phyloP scores from a whole-genome alignment of 2,113 vertebrate species.

The Vimba vimba region DNA sequence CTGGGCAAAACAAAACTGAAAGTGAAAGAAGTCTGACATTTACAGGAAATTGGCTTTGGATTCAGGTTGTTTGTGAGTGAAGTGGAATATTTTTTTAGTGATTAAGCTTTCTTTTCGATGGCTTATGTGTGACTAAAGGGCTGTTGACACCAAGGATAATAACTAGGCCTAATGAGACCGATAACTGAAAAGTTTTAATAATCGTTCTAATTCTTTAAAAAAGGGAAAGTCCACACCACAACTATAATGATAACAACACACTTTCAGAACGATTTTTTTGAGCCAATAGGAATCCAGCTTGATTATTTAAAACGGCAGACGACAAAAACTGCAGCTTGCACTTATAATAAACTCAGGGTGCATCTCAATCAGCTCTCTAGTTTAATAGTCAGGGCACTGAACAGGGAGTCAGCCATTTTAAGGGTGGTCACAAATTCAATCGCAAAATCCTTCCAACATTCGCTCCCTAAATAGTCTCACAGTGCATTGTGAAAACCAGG shows the following conservation, averaged over 20 bases:
- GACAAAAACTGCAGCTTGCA: too few relatives aligned
- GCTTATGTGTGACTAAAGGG: neutral
- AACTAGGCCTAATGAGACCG: too few relatives aligned
- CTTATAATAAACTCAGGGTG: neutral
- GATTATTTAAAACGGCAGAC: neutral
- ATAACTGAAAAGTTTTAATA: neutral
- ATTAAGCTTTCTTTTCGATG: neutral
- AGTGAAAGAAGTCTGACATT: neutral
- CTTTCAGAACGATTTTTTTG: neutral
- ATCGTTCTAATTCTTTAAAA: neutral
- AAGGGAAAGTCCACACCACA: neutral
- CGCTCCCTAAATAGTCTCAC: too few relatives aligned
- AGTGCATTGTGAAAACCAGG: too few relatives aligned
- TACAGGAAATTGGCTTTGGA: neutral
- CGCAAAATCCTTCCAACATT: too few relatives aligned
- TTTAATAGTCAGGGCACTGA: too few relatives aligned
- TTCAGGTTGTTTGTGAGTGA: too few relatives aligned
- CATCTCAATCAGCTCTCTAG: too few relatives aligned
- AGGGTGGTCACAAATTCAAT: too few relatives aligned
- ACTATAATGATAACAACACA: neutral
- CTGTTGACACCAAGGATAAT: neutral
- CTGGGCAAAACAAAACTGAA: neutral
- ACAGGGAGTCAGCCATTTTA: too few relatives aligned
- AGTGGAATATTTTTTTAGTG: neutral
- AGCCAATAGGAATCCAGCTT: neutral